Base-by-base conservation (phyloP, 2,113 vertebrate species). In the Catharus fuscescens region DNA sequence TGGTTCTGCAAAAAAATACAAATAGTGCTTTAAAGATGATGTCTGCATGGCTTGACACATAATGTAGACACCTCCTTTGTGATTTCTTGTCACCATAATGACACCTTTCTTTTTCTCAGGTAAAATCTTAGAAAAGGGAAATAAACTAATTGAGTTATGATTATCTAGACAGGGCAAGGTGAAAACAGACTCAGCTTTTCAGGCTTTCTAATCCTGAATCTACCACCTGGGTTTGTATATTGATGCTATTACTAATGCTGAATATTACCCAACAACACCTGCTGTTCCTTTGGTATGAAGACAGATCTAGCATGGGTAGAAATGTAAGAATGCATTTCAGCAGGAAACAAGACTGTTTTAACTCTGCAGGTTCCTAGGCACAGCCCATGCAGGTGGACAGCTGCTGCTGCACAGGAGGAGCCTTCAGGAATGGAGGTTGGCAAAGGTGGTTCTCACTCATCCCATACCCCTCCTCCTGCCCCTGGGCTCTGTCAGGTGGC, bases 391-490 rank as follows among this genome's bases (percentile, higher is more conserved):
- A 61, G 42, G 12, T 9, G 10, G 31, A 8, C 6, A 15, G 4
- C 15, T 8, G 4, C 32, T 57, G 52, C 54, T n/a, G 52, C 21
- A 52, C 34, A 77, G 50, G 17, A 88, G 17, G 5, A 19, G 17
- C 24, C 52, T 47, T 44, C 31, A 62, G 83, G 42, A 52, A 45
- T 0, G 1, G 5, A 12, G 4, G 28, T 40, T 50, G 66, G 25
- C 34, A 82, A 88, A 66, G 47, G 59, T 1, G 19, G 9, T 32
- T 82, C 48, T 42, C 36, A 38, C n/a, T 36, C 40, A 38, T 25
- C 60, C 52, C 18, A 3, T 1, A 50, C 4, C 23, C 12, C 7
- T 8, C 14, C 10, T 48, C 44, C 9, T 0, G 0, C 5, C n/a
- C 17, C 48, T 29, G 44, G 38, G 50, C 80, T 80, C 80, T 54